phyloP scores from a whole-genome alignment of 2,113 vertebrate genomes.

The Tichodroma muraria region DNA sequence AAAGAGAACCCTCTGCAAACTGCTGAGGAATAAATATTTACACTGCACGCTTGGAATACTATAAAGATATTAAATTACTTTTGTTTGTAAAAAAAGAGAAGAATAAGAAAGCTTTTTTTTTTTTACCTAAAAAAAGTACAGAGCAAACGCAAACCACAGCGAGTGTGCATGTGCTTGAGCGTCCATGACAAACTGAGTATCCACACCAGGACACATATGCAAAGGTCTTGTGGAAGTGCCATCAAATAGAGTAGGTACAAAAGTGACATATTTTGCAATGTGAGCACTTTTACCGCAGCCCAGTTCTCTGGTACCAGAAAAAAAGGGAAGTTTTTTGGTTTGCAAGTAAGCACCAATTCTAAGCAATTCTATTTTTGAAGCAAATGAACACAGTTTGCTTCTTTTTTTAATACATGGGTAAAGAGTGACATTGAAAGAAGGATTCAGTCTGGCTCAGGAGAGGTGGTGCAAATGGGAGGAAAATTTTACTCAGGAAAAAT shows the following conservation, averaged over 20 bases:
- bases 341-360: background rate
- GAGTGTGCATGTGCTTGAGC: background rate
- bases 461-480: background rate
- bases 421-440: background rate
- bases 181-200: background rate
- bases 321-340: background rate
- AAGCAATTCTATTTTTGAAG: background rate
- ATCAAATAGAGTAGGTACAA: background rate
- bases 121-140: background rate
- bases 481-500: background rate
- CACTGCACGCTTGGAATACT: constrained; percentile 73
- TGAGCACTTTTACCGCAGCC: background rate
- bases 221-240: background rate
- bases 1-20: constrained; percentile 46
- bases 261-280: background rate
- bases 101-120: constrained; percentile 36
- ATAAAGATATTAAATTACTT: constrained; percentile 75
- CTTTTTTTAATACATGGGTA: background rate
- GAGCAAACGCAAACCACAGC: constrained; percentile 27
- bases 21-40: constrained; percentile 75
- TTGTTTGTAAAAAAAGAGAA: constrained; percentile 10
- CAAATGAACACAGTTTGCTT: background rate
- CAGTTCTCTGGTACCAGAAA: background rate
- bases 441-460: background rate
- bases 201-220: background rate